Evolutionary conservation across 2,797 vertebrate genomes (phyloP).

Genomic region (Psittacula derbiana): DNA sequence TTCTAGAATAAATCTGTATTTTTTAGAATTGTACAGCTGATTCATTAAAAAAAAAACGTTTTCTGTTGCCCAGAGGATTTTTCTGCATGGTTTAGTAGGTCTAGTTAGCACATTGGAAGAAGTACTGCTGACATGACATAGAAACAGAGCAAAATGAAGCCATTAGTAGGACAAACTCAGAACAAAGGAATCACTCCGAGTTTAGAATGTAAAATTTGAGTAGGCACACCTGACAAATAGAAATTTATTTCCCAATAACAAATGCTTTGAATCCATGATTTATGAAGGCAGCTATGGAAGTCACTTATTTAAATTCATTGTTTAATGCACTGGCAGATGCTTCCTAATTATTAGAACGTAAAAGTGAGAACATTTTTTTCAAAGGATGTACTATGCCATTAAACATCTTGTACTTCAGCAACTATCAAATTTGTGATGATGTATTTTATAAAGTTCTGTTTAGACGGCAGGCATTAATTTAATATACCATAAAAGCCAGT

Average conservation of each 20-base stretch:
- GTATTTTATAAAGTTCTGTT: slow-evolving; percentile 15
- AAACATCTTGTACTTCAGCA: slow-evolving; percentile 4
- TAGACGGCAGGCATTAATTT: neutral
- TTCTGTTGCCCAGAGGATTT: neutral
- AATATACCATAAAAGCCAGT: neutral
- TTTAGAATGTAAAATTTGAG: neutral
- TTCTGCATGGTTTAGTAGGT: neutral
- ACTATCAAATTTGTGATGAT: neutral
- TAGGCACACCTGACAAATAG: neutral
- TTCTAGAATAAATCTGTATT: neutral
- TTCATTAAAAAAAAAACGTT: neutral
- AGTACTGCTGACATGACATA: neutral
- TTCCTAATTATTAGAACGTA: slow-evolving; percentile 31
- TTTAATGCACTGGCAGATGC: neutral
- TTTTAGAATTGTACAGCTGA: neutral
- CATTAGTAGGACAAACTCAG: neutral
- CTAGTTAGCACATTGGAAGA: neutral
- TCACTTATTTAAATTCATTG: slow-evolving; percentile 17
- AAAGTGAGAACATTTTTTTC: neutral
- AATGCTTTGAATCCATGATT: neutral
- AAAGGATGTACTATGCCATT: neutral
- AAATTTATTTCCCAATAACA: slow-evolving; percentile 11
- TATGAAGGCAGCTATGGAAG: neutral
- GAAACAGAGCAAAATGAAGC: neutral
- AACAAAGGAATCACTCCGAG: neutral